These are phyloP conservation scores for Tipula vernalis DNA, from an alignment of 2,888 invertebrate species.

Conservation along the genomic window DNA sequence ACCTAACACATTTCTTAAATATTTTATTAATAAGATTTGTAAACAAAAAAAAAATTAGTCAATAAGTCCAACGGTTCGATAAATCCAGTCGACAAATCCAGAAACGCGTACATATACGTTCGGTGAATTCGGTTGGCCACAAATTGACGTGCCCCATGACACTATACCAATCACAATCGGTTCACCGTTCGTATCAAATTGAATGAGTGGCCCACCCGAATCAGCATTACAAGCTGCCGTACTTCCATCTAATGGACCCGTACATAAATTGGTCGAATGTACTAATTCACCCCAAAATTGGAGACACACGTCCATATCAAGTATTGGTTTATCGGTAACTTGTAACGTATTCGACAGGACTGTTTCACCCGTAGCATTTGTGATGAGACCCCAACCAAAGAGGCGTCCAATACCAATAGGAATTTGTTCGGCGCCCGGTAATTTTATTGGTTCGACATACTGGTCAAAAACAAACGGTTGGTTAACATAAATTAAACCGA, in stretches of 20 bases:
- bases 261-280: constrained; percentile 32
- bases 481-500: constrained; percentile 37
- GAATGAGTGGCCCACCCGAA: constrained; percentile 31
- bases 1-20: too few species aligned
- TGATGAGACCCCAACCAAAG: constrained; percentile 36
- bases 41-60: background rate
- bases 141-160: constrained; percentile 39
- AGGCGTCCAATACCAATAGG: background rate
- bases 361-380: constrained; percentile 5
- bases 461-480: constrained; percentile 25
- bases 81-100: constrained; percentile 18
- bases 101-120: constrained; percentile 34
- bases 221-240: constrained; percentile 38
- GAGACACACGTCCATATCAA: background rate
- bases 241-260: constrained; percentile 32
- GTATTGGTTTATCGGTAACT: background rate
- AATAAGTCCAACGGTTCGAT: background rate
- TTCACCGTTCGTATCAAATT: constrained; percentile 16
- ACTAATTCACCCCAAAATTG: constrained; percentile 17
- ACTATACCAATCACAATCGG: constrained; percentile 33
- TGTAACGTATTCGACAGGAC: background rate
- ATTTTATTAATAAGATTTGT: too few species aligned
- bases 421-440: constrained; percentile 23
- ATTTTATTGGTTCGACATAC: constrained; percentile 27
- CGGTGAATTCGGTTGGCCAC: constrained; percentile 27